A percentile compares a stretch with the other conserved stretches of the same genome.
Evolutionary conservation across 2,113 vertebrate species (phyloP).

Genomic region (Neogobius melanostomus): DNA sequence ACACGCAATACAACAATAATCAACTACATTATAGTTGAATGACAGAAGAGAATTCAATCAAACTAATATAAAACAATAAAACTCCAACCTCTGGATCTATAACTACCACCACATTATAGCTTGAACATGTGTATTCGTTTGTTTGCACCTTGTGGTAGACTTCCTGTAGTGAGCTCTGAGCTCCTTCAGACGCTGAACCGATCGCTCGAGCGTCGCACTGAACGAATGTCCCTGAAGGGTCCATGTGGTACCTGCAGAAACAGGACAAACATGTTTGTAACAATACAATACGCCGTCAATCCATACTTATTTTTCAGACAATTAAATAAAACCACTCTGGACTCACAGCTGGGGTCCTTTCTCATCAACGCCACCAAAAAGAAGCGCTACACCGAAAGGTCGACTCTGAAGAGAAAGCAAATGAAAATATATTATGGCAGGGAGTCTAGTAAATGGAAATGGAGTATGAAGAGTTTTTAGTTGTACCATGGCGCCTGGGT

Average conservation of each 20-base stretch:
- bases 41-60: neutral
- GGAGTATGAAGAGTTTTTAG: no score
- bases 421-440: neutral
- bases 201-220: constrained; percentile 98
- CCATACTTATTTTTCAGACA: neutral
- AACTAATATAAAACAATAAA: no score
- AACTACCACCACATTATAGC: neutral
- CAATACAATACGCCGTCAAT: no score
- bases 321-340: neutral
- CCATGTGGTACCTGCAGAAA: constrained; percentile 92
- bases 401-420: constrained; percentile 80
- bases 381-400: constrained; percentile 93
- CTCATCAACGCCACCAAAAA: constrained; percentile 97
- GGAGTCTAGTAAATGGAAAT: no score
- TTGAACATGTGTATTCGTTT: constrained; percentile 8
- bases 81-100: no score
- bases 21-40: neutral
- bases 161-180: constrained; percentile 97
- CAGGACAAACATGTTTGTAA: neutral
- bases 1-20: no score
- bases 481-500: constrained; percentile 93
- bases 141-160: constrained; percentile 93
- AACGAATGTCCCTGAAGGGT: constrained; percentile 97
- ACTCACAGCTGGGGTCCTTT: constrained; percentile 97
- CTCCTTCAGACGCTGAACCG: constrained; percentile 96